These are phyloP conservation scores for Oscheius sp. DNA, from an alignment of 2,888 invertebrate species.

Conservation along the genomic window DNA sequence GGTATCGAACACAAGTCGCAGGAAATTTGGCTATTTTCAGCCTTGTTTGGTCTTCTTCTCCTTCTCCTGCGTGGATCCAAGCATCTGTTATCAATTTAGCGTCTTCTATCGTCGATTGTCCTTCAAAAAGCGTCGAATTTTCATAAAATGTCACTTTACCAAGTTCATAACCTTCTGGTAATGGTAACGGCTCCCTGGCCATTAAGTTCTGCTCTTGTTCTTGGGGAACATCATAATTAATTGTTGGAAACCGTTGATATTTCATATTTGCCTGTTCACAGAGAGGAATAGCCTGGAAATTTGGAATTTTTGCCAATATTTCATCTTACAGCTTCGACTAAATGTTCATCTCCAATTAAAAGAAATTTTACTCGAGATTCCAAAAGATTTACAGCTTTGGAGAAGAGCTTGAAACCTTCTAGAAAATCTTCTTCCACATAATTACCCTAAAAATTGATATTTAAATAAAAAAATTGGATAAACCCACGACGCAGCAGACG, in stretches of 20 bases:
- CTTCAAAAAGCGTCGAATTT: not conserved
- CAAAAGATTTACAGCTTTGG: slow-evolving; percentile 2
- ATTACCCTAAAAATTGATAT: not conserved
- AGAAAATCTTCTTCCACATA: not conserved
- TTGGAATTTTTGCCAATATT: not conserved
- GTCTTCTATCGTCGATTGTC: not conserved
- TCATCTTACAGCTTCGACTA: not conserved
- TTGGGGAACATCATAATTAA: no score
- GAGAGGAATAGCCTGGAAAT: not conserved
- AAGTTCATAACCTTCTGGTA: not conserved
- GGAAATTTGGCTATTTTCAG: not conserved
- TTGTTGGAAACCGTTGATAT: no score
- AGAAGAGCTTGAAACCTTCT: slow-evolving; percentile 2
- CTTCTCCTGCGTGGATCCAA: not conserved
- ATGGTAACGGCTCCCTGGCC: not conserved
- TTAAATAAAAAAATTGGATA: not conserved
- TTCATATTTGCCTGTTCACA: no score
- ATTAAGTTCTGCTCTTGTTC: no score
- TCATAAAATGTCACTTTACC: not conserved
- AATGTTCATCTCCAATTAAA: slow-evolving; percentile 2
- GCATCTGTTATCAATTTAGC: not conserved
- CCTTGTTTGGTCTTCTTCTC: not conserved
- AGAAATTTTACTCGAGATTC: not conserved
- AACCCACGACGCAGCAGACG: slow-evolving; percentile 2
- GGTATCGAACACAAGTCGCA: not conserved